phyloP scores from a whole-genome alignment of 2,797 vertebrate genomes.

The Galaxias olidus region DNA sequence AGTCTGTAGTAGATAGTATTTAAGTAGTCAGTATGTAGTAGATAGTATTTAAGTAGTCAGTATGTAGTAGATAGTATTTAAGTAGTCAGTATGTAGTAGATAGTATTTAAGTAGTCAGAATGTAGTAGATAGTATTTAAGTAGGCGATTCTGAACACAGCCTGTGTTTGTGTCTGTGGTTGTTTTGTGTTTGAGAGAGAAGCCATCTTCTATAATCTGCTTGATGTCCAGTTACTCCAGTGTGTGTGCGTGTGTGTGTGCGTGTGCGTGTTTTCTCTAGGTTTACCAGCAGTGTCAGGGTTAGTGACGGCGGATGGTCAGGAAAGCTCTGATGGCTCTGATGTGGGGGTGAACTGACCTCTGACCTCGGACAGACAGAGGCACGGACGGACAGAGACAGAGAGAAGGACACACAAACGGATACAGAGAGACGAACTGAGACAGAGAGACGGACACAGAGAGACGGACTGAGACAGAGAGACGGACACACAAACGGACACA shows the following conservation, averaged over 20 bases:
- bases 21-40: background rate
- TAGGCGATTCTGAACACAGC: too few relatives aligned
- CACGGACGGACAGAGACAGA: background rate
- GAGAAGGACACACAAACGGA: background rate
- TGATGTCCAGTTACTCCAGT: background rate
- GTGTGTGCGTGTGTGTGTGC: background rate
- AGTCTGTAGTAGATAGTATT: background rate
- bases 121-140: too few relatives aligned
- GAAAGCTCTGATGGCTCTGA: slow-evolving; percentile 22
- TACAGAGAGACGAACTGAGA: background rate
- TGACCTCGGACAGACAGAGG: background rate
- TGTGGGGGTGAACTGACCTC: slow-evolving; percentile 22
- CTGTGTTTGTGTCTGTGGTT: background rate
- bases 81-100: background rate
- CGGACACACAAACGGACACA: slow-evolving; percentile 1
- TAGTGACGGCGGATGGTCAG: slow-evolving; percentile 31
- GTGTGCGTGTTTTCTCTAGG: slow-evolving; percentile 21
- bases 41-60: background rate
- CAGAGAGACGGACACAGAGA: background rate
- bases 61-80: background rate
- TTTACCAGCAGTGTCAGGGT: slow-evolving; percentile 34
- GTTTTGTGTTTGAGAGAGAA: background rate
- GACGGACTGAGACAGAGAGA: background rate
- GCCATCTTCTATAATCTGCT: too few relatives aligned
- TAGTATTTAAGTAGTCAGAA: too few relatives aligned